A percentile compares a stretch with the other conserved stretches of the same genome.
Evolutionary conservation across 2,888 invertebrate genomes (phyloP).

Genomic region (Gnatocerus cornutus): DNA sequence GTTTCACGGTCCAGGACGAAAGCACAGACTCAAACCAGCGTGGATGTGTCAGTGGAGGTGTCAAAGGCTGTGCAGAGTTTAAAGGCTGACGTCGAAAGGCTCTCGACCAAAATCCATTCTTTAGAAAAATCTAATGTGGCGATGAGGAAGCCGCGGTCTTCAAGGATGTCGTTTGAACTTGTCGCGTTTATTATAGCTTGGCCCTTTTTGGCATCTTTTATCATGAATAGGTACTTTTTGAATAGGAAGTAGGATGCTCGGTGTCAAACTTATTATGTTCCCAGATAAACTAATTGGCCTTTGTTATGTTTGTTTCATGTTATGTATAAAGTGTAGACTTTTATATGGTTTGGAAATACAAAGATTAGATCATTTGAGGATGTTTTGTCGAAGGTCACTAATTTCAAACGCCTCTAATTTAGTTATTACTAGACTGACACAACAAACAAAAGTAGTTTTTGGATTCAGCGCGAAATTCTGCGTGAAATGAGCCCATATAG

Average conservation of each 20-base stretch:
- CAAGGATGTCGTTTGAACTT: constrained; percentile 69
- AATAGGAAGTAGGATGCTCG: constrained; percentile 54
- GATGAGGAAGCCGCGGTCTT: constrained; percentile 54
- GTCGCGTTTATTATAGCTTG: constrained; percentile 77
- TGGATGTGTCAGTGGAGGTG: constrained; percentile 72
- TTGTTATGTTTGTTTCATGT: constrained; percentile 55
- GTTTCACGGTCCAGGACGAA: constrained; percentile 61
- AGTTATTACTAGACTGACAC: no score
- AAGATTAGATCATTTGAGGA: constrained; percentile 21
- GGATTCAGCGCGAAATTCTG: no score
- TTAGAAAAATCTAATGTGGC: constrained; percentile 65
- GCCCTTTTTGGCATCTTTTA: constrained; percentile 77
- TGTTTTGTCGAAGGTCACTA: not conserved
- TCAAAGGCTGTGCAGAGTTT: constrained; percentile 71
- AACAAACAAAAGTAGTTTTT: no score
- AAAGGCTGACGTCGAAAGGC: constrained; percentile 71
- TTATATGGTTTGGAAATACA: constrained; percentile 63
- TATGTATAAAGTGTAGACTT: constrained; percentile 60
- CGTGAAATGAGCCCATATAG: no score
- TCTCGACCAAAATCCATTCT: constrained; percentile 69
- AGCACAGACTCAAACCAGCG: constrained; percentile 53
- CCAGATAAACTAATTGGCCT: constrained; percentile 36
- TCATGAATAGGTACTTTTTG: constrained; percentile 64
- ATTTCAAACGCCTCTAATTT: no score
- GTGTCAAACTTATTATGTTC: constrained; percentile 23